These are phyloP conservation scores for Ceraclea dissimilis DNA, from an alignment of 2,888 invertebrate species.

Conservation along the genomic window DNA sequence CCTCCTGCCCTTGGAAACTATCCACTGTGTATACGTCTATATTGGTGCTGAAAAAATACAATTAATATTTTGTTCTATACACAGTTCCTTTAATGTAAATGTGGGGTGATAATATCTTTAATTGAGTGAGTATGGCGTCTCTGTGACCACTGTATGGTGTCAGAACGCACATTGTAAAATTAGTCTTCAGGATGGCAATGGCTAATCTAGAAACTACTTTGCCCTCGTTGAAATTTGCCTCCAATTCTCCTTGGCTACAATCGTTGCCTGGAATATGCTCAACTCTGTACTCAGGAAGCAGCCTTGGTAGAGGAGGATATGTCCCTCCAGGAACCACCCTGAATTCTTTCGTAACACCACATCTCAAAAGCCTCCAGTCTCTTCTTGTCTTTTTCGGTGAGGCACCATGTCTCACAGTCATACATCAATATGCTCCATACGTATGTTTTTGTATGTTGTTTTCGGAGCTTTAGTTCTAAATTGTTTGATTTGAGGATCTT, in stretches of 20 bases:
- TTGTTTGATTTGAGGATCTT: no score
- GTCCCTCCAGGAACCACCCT: no score
- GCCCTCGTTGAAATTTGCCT: constrained; percentile 42
- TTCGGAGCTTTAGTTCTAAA: no score
- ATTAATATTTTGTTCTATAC: no score
- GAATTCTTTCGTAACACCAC: no score
- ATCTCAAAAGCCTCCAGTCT: no score
- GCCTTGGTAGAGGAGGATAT: no score
- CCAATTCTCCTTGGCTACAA: constrained; percentile 28
- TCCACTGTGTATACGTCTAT: constrained; percentile 68
- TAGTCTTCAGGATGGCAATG: constrained; percentile 24
- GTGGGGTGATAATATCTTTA: neutral
- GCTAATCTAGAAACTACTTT: constrained; percentile 40
- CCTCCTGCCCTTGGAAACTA: constrained; percentile 83
- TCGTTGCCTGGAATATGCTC: constrained; percentile 36
- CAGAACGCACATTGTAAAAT: constrained; percentile 38
- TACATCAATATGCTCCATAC: no score
- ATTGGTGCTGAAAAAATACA: constrained; percentile 4
- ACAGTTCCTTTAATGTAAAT: no score
- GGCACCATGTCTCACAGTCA: no score
- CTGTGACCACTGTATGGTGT: constrained; percentile 45
- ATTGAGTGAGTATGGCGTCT: constrained; percentile 34
- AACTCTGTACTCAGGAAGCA: constrained; percentile 36
- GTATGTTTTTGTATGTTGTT: no score
- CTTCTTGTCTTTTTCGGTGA: no score